Base-by-base conservation (phyloP, 2,888 invertebrate species). In the Neoascia interrupta region DNA sequence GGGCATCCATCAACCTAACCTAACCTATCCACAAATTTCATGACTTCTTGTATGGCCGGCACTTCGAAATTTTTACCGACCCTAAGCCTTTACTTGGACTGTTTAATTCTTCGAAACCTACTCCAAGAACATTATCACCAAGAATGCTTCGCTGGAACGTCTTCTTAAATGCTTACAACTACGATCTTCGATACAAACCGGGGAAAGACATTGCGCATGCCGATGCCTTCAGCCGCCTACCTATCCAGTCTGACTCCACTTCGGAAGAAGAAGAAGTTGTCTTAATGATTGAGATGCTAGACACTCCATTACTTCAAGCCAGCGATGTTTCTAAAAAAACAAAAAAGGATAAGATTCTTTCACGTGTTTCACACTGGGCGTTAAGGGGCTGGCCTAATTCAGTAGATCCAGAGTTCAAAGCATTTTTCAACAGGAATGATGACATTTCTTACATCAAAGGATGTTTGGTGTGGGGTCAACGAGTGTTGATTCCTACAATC, bases 331-430 rank as follows among this genome's bases (percentile, higher is more conserved):
- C 26, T 5, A 26, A 8, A 8, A 8, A 26, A 4, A 26, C 26
- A 8, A 8, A 4, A 26, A 26, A 26, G 26, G 26, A 26, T 8
- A 26, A 8, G 26, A 26, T 5, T 4, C 8, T 26, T 5, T 26
- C 26, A 8, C 4, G 26, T 4, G 26, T 8, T 4, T 26, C 4
- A 26, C 26, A 26, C 26, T 26, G 26, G 26, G 26, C 36, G 26
- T 53, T 36, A 53, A 36, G 36, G 37, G 37, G 53, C 37, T 53
- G 37, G 53, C 26, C 26, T 26, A 8, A 26, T 5, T 26, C 26
- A 5, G 4, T 26, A 8, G 8, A 26, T 26, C 5, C 4, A 26
- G 26, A 26, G 4, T 26, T 26, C 8, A 26, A 26, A 8, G n/a
- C n/a, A 26, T 45, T 45, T 16, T 18, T n/a, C 26, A 18, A 15